Evolutionary conservation across 2,797 vertebrate species (phyloP), one percentile per base, ranked within the genome.

Genomic region (Xenops minutus): DNA sequence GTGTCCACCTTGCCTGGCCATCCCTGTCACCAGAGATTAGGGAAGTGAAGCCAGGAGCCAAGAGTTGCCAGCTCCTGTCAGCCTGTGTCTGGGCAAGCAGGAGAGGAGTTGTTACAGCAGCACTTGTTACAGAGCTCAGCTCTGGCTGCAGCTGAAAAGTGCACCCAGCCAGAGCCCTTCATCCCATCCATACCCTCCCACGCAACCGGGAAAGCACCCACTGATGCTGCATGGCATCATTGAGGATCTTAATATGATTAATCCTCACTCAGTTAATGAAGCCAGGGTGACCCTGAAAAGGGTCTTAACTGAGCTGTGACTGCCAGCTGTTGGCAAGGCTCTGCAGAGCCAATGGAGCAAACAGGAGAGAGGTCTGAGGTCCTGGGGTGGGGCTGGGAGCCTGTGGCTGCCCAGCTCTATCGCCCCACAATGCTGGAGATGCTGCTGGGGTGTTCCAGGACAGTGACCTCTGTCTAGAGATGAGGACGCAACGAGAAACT

Each of bases 11-110:
- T 58, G 89, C 63, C 59, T 67, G 82, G 74, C 44, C 88, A 90
- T 67, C 44, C 49, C 88, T 86, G 87, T 79, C 95, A 93, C 5
- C 52, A 92, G 63, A 69, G 73, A 92, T 94, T 10, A 93, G 79
- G 68, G 34, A 79, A 86, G n/a, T 0, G 3, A 49, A 82, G 79
- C 55, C 39, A 96, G 66, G 32, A 78, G 73, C 39, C 56, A 19
- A 68, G 59, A 4, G 73, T 80, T 34, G 78, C 76, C 6, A 77
- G 85, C 69, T 85, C 49, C 87, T 83, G 75, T 85, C 85, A 69
- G 1, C 8, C 32, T 6, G 0, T 13, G 44, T 61, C 56, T 56
- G 74, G 32, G 62, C 0, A 3, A 88, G 67, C 59, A 69, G 73
- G 55, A 67, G 73, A 78, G 29, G 54, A 43, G 44, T 88, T 37